These are phyloP conservation scores for Syndactyla subalaris DNA, from an alignment of 2,797 vertebrate species.

Conservation along the genomic window DNA sequence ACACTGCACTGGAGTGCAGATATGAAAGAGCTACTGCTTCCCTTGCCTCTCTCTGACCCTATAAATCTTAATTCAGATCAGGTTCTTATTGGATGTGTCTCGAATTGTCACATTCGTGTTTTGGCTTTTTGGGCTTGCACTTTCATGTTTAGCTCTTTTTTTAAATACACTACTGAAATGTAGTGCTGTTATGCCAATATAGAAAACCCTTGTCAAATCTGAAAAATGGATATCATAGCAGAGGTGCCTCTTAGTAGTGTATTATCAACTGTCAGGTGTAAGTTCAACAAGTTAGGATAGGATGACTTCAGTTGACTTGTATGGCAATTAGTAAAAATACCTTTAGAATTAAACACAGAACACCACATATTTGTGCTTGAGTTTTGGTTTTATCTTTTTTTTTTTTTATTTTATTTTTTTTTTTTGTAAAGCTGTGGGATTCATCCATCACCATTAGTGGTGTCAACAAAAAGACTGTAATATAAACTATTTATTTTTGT, in stretches of 20 bases:
- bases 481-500: neutral
- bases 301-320: neutral
- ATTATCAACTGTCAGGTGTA: neutral
- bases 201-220: neutral
- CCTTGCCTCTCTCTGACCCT: neutral
- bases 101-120: accelerated
- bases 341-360: neutral
- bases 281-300: neutral
- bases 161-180: neutral
- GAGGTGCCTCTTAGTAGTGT: neutral
- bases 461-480: neutral
- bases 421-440: neutral
- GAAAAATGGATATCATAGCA: neutral
- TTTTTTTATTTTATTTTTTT: too few species aligned
- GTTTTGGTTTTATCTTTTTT: neutral
- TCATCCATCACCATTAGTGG: neutral
- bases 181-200: neutral
- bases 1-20: neutral
- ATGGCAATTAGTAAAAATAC: neutral
- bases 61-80: neutral
- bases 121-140: accelerated
- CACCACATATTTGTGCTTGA: neutral
- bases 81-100: neutral
- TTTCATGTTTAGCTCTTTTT: neutral
- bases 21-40: neutral